Percentiles rank a stretch among this genome's conserved stretches.
Evolutionary conservation across 2,113 vertebrate genomes (phyloP).

Genomic region (Dromiciops gliroides): DNA sequence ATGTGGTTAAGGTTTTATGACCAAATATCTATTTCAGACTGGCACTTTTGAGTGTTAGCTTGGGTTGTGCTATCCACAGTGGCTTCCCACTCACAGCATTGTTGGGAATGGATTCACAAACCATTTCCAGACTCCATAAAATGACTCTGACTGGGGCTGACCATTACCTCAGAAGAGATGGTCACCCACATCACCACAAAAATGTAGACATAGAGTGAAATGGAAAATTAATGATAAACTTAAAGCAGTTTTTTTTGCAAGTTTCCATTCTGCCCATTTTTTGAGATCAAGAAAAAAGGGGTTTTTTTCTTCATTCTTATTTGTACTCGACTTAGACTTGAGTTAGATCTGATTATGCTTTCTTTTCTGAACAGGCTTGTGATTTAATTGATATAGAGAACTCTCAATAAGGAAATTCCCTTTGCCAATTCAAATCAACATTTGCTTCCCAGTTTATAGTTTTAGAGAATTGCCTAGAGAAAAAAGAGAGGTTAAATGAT

Average conservation of each 20-base stretch:
- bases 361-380: not conserved
- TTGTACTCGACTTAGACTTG: not conserved
- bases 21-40: not conserved
- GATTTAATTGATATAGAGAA: not conserved
- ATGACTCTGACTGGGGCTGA: not conserved
- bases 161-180: not conserved
- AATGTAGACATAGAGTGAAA: not conserved
- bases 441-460: not conserved
- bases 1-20: conserved; percentile 35
- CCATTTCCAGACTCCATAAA: conserved; percentile 45
- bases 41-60: not conserved
- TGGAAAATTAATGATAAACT: not conserved
- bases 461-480: not conserved
- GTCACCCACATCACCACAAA: not conserved
- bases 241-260: not conserved
- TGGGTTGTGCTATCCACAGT: conserved; percentile 13
- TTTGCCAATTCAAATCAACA: not conserved
- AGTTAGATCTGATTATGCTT: not conserved
- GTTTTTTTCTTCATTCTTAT: conserved; percentile 7
- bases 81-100: conserved; percentile 41
- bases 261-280: not conserved
- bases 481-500: not conserved
- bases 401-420: not conserved
- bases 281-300: conserved; percentile 17
- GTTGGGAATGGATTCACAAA: conserved; percentile 19